A percentile compares a stretch with the other conserved stretches of the same genome.
Conservation (phyloP, 2,797 vertebrate genomes). For the Darevskia mixta region DNA sequence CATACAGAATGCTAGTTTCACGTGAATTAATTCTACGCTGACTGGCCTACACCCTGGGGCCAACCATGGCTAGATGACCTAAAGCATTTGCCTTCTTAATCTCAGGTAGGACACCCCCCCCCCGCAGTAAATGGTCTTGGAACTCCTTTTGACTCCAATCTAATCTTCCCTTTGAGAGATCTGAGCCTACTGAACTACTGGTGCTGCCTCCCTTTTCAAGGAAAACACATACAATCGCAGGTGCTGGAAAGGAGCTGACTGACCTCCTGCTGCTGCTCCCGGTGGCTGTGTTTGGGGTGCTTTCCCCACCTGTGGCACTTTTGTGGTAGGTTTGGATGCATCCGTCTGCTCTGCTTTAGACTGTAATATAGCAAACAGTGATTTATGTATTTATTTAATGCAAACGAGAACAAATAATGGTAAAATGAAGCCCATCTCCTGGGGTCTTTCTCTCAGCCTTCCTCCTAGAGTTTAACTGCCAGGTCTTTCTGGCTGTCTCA, state of each 20-base stretch:
- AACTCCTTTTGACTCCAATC: neutral
- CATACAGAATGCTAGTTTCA: neutral
- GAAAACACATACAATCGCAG: neutral
- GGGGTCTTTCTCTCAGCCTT: neutral
- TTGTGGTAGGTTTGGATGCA: constrained; percentile 80
- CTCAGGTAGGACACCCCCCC: neutral
- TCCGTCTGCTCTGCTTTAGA: constrained; percentile 83
- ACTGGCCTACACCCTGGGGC: neutral
- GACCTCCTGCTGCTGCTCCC: constrained; percentile 86
- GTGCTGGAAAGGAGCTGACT: constrained; percentile 47
- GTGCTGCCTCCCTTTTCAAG: neutral
- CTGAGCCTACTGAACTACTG: neutral
- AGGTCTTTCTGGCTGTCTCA: neutral
- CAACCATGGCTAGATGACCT: neutral
- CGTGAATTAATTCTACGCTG: neutral
- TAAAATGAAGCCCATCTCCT: neutral
- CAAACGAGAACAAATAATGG: neutral
- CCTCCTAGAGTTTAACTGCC: neutral
- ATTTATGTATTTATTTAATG: neutral
- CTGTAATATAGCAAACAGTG: constrained; percentile 74
- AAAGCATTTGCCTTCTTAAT: neutral
- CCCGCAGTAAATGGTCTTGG: neutral
- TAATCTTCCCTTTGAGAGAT: neutral
- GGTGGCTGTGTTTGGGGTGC: constrained; percentile 79
- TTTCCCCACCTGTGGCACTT: constrained; percentile 83